Percentiles rank a stretch among this genome's conserved stretches.
Conservation (phyloP, 64 coral and sea anemone species). For the Acropora yongei region DNA sequence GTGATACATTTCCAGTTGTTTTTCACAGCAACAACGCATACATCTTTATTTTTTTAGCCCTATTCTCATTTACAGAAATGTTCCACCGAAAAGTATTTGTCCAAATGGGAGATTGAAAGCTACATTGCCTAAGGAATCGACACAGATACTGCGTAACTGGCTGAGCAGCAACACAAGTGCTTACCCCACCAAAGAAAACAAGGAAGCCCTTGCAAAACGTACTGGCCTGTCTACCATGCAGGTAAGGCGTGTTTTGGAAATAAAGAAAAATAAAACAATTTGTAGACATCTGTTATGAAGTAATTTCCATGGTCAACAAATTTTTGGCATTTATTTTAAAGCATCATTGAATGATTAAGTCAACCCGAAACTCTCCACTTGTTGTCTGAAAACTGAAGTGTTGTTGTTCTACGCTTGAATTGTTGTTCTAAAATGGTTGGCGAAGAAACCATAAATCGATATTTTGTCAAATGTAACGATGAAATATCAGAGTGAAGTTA, state of each 20-base stretch:
- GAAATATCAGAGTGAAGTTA: background rate
- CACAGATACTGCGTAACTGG: background rate
- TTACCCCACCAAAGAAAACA: slow-evolving; percentile 13
- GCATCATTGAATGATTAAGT: no score
- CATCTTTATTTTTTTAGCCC: background rate
- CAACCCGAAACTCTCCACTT: background rate
- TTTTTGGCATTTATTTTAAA: no score
- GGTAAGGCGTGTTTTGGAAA: background rate
- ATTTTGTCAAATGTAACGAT: background rate
- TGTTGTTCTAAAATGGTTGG: background rate
- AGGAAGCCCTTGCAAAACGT: background rate
- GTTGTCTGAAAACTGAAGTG: background rate
- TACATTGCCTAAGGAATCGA: slow-evolving; percentile 19
- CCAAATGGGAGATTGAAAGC: slow-evolving; percentile 8
- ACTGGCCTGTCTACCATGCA: background rate
- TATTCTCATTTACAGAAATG: background rate
- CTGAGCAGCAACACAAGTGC: background rate
- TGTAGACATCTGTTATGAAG: background rate
- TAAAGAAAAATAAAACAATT: background rate
- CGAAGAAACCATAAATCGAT: background rate
- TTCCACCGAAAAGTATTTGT: slow-evolving; percentile 11
- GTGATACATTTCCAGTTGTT: background rate
- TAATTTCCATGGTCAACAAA: no score
- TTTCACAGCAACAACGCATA: background rate
- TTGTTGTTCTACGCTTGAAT: background rate